These are phyloP conservation scores for Allolobophora icterica DNA, from an alignment of 2,888 invertebrate species.

Conservation along the genomic window DNA sequence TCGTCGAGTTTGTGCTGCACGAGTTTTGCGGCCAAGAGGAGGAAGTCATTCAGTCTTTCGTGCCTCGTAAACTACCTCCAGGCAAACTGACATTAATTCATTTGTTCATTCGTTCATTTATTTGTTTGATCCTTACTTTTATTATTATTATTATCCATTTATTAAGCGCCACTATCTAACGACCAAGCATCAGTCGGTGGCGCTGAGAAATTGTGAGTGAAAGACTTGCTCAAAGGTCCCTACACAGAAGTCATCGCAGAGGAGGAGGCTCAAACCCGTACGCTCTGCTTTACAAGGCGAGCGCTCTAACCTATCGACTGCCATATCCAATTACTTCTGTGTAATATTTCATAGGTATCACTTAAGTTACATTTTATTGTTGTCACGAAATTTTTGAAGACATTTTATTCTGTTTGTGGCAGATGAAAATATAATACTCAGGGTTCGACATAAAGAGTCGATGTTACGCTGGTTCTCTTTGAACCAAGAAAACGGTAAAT, in stretches of 20 bases:
- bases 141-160: too few relatives aligned
- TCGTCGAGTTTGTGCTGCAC: background rate
- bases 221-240: too few relatives aligned
- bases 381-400: background rate
- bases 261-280: too few relatives aligned
- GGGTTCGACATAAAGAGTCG: background rate
- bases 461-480: conserved; percentile 3
- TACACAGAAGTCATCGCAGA: too few relatives aligned
- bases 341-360: background rate
- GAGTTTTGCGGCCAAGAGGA: background rate
- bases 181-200: too few relatives aligned
- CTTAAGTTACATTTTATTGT: background rate
- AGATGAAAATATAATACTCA: background rate
- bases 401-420: background rate
- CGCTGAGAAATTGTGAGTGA: too few relatives aligned
- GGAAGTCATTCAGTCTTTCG: background rate
- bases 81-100: background rate
- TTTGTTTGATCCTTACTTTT: too few relatives aligned
- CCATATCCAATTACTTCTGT: background rate
- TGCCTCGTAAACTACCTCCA: background rate
- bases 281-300: too few relatives aligned
- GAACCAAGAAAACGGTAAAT: background rate
- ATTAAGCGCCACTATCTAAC: too few relatives aligned
- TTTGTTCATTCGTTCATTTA: background rate
- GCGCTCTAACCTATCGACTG: too few relatives aligned